These are phyloP conservation scores for Brachypteracias leptosomus DNA, from an alignment of 2,113 vertebrate genomes.

Conservation along the genomic window DNA sequence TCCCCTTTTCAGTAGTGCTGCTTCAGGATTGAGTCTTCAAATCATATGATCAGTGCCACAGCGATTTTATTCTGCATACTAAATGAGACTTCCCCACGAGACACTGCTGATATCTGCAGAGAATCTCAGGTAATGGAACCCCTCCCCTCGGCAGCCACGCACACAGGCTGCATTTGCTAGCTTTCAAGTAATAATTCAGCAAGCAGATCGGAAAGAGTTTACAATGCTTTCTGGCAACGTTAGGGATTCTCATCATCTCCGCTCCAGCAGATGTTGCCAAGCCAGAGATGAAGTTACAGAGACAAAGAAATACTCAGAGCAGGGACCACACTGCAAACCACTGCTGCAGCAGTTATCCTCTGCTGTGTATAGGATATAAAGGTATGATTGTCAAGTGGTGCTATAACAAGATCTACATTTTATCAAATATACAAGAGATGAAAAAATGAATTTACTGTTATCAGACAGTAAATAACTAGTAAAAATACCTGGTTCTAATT, in stretches of 20 bases:
- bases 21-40: conserved; percentile 46
- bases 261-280: conserved; percentile 6
- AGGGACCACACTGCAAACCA: neutral
- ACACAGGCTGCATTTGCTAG: neutral
- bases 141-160: neutral
- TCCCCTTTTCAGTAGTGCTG: conserved; percentile 56
- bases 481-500: neutral
- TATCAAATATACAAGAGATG: neutral
- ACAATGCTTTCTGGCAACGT: neutral
- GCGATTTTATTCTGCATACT: conserved; percentile 35
- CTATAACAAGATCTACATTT: neutral
- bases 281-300: conserved; percentile 3
- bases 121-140: conserved; percentile 21
- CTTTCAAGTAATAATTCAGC: neutral
- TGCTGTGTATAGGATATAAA: neutral
- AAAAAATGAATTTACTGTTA: neutral
- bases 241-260: neutral
- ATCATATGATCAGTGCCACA: conserved; percentile 53
- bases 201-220: neutral
- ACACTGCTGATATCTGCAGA: neutral
- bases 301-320: conserved; percentile 18
- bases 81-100: conserved; percentile 59
- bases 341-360: neutral
- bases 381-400: neutral
- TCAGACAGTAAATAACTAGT: neutral